Conservation (phyloP, 2,888 invertebrate species). For the Colletes collaris region DNA sequence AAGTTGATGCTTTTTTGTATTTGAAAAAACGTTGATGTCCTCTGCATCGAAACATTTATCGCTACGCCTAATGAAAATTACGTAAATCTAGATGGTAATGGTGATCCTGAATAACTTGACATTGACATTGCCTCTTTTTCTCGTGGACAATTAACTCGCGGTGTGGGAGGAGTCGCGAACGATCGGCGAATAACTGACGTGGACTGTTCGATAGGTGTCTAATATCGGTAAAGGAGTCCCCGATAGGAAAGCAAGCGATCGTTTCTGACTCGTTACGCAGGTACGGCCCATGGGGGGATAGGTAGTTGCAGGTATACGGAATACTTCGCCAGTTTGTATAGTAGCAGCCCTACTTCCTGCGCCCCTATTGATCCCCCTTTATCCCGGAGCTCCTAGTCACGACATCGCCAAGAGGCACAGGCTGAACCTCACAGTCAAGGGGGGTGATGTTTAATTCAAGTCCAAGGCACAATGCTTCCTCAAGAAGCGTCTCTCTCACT, state of each 20-base stretch:
- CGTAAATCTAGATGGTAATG: too few species aligned
- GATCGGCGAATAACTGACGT: too few species aligned
- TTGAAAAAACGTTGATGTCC: too few species aligned
- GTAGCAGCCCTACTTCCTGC: slow-evolving; percentile 69
- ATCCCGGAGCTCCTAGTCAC: slow-evolving; percentile 72
- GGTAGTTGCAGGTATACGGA: slow-evolving; percentile 61
- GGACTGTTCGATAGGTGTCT: background rate
- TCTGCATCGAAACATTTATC: too few species aligned
- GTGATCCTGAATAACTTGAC: too few species aligned
- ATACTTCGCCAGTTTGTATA: slow-evolving; percentile 73
- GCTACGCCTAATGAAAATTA: too few species aligned
- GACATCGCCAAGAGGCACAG: slow-evolving; percentile 74
- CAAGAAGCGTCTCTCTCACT: slow-evolving; percentile 67
- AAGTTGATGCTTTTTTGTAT: too few species aligned
- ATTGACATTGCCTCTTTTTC: too few species aligned
- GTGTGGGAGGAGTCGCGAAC: too few species aligned
- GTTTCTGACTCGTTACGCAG: slow-evolving; percentile 65
- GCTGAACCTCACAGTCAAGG: slow-evolving; percentile 68
- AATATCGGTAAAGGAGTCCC: slow-evolving; percentile 35
- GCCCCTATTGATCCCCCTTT: slow-evolving; percentile 72
- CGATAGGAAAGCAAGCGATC: slow-evolving; percentile 42
- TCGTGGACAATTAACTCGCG: too few species aligned
- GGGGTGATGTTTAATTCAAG: slow-evolving; percentile 75
- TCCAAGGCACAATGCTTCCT: slow-evolving; percentile 74
- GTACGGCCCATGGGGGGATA: slow-evolving; percentile 64